Base-by-base conservation (phyloP, 2,888 invertebrate genomes). In the Hyposoter didymator region DNA sequence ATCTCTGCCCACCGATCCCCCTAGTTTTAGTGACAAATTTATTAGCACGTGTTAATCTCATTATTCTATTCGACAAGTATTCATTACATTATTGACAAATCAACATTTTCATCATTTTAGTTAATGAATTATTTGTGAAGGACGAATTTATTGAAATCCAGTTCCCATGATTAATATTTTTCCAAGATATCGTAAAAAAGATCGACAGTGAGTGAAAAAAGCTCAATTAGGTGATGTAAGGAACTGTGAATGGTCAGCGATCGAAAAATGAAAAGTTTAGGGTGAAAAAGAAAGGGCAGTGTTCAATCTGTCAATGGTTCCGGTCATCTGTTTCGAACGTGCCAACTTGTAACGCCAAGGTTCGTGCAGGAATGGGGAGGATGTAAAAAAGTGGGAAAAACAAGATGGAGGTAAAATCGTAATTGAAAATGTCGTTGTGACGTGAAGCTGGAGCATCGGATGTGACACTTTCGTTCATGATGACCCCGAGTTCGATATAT, bases 361-460 rank as follows among this genome's bases (percentile, higher is more conserved):
- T 49, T 49, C 32, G 3, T 55, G 3, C 12, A 55, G n/a, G 14
- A n/a, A 49, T n/a, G 32, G n/a, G 10, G 28, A n/a, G 17, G 32
- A n/a, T 32, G 70, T 28, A 49, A 49, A 45, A 69, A 45, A 69
- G 22, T 6, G 28, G 8, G 7, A 70, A 70, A 35, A 47, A n/a
- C 17, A 72, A 52, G 49, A 35, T 72, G 52, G 35, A 17, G 19
- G 39, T 28, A 45, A 72, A 45, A 62, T 45, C 43, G 19, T 74
- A 74, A 74, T 74, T 62, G 59, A 74, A 74, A 74, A 62, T 35
- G 43, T 74, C 59, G n/a, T 59, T 10, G 28, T 62, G 59, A 74
- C 28, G 59, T 62, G 43, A 45, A 74, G 28, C 62, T 45, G 43
- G 19, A 45, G 55, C 7, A 35, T 32, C 49, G 35, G 28, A 14